Evolutionary conservation across 2,888 invertebrate species (phyloP).

Genomic region (Blomia tropicalis): DNA sequence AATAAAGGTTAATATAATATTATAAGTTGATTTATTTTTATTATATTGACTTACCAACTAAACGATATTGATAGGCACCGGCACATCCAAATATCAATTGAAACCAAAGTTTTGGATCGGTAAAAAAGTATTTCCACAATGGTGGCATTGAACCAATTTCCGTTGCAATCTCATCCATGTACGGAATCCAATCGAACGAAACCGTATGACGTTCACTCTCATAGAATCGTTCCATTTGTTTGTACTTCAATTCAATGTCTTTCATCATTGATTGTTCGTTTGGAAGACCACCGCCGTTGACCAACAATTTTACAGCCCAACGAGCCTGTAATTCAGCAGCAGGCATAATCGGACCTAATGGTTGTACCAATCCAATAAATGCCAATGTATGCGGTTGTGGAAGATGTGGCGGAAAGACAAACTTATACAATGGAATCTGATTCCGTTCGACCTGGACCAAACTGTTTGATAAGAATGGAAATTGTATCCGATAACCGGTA

Average conservation of each 20-base stretch:
- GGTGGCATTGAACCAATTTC: slow-evolving; percentile 37
- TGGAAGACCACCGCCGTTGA: slow-evolving; percentile 21
- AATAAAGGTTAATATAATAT: no score
- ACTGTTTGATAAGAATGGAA: background rate
- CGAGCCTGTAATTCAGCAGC: slow-evolving; percentile 40
- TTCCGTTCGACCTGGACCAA: background rate
- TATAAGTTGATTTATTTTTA: background rate
- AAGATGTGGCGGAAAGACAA: slow-evolving; percentile 36
- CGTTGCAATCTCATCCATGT: slow-evolving; percentile 39
- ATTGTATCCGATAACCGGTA: background rate
- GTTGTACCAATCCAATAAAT: slow-evolving; percentile 38
- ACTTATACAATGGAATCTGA: slow-evolving; percentile 34
- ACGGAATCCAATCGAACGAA: slow-evolving; percentile 30
- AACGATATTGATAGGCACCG: slow-evolving; percentile 35
- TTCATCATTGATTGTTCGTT: slow-evolving; percentile 23
- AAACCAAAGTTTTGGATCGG: slow-evolving; percentile 32
- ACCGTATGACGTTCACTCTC: slow-evolving; percentile 24
- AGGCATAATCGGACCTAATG: slow-evolving; percentile 39
- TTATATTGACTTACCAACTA: background rate
- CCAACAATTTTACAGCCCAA: slow-evolving; percentile 34
- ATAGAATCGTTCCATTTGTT: background rate
- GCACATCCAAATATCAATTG: slow-evolving; percentile 34
- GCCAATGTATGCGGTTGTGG: slow-evolving; percentile 35
- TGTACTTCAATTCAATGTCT: background rate
- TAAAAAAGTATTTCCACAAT: slow-evolving; percentile 33